Evolutionary conservation across 2,888 invertebrate genomes (phyloP).

Genomic region (Meloe dianella): DNA sequence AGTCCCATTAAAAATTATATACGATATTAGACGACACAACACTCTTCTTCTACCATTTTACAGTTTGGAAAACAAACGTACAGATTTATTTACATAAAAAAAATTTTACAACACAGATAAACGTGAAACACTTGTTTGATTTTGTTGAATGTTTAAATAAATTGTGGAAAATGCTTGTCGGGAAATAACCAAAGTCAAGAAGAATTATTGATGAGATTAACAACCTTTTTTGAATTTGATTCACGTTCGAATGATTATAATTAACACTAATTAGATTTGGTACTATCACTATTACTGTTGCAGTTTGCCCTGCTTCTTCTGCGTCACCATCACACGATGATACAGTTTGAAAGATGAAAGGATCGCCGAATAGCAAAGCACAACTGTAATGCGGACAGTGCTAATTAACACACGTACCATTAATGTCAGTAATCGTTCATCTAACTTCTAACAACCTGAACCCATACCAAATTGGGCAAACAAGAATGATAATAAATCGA

Average conservation of each 20-base stretch:
- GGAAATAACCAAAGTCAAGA: not conserved
- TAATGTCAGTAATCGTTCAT: not conserved
- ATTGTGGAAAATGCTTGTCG: not conserved
- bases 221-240: not conserved
- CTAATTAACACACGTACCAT: slow-evolving; percentile 21
- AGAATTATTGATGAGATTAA: not conserved
- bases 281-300: slow-evolving; percentile 16
- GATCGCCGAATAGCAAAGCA: slow-evolving; percentile 13
- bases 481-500: not conserved
- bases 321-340: too few relatives aligned
- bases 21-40: not conserved
- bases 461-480: not conserved
- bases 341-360: slow-evolving; percentile 22
- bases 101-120: not conserved
- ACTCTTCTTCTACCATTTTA: slow-evolving; percentile 1
- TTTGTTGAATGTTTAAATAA: slow-evolving; percentile 7
- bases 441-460: not conserved
- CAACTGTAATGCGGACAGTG: slow-evolving; percentile 17
- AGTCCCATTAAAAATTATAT: slow-evolving; percentile 5
- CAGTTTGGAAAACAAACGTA: not conserved
- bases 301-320: slow-evolving; percentile 13
- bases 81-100: not conserved
- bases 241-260: too few relatives aligned
- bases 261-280: slow-evolving; percentile 21
- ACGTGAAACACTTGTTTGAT: slow-evolving; percentile 9